These are phyloP conservation scores for Caloenas nicobarica DNA, from an alignment of 2,113 vertebrate genomes.

Conservation along the genomic window DNA sequence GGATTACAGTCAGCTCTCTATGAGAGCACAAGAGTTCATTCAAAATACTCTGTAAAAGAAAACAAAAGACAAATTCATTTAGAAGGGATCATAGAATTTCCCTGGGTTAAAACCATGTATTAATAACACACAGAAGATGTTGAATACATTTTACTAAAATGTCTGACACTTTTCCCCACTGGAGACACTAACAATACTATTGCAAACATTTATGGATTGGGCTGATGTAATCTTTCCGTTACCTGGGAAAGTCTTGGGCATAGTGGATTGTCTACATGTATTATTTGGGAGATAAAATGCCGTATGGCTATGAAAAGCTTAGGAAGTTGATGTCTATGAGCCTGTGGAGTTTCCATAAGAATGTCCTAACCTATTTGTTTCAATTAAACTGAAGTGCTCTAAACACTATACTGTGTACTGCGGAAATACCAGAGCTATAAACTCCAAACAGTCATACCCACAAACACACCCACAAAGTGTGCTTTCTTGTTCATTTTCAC, in stretches of 20 bases:
- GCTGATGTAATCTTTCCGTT: neutral
- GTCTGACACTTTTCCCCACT: neutral
- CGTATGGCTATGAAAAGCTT: neutral
- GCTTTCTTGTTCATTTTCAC: neutral
- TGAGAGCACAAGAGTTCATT: neutral
- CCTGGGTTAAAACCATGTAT: neutral
- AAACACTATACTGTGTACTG: neutral
- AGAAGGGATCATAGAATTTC: neutral
- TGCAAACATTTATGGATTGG: neutral
- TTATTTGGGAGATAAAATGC: neutral
- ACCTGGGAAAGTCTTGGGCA: neutral
- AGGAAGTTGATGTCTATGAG: neutral
- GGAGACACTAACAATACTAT: neutral
- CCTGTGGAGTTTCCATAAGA: neutral
- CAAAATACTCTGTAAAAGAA: neutral
- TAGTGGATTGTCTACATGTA: neutral
- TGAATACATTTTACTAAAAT: neutral
- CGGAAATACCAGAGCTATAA: neutral
- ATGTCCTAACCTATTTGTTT: neutral
- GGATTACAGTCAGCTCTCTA: neutral
- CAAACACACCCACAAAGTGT: neutral
- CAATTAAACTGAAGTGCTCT: neutral
- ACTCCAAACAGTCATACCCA: neutral
- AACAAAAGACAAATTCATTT: constrained; percentile 35
- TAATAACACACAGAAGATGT: neutral